These are phyloP conservation scores for Schizaphis graminum DNA, from an alignment of 2,888 invertebrate genomes.

Conservation along the genomic window DNA sequence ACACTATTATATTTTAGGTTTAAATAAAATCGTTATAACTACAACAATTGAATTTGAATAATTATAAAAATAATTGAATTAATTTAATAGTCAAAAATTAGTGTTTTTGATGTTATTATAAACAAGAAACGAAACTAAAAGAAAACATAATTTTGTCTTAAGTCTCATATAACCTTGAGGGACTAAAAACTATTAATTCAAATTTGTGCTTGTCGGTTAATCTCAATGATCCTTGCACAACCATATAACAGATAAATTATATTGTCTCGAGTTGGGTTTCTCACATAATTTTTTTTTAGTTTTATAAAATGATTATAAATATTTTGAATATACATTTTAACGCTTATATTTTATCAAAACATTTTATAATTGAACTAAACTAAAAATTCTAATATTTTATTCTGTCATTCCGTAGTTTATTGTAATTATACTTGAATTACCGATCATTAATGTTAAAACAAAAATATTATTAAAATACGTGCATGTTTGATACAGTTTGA, in stretches of 20 bases:
- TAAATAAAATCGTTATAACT: neutral
- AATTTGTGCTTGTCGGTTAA: neutral
- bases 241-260: neutral
- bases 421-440: neutral
- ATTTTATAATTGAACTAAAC: neutral
- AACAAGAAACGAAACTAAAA: neutral
- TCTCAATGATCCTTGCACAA: neutral
- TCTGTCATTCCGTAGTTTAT: too few relatives aligned
- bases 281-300: neutral
- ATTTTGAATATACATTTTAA: neutral
- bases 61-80: neutral
- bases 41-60: neutral
- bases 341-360: neutral
- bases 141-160: neutral
- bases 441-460: neutral
- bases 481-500: neutral
- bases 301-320: neutral
- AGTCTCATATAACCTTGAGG: neutral
- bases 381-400: neutral
- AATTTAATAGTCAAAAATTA: neutral
- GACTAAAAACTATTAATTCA: slow-evolving; percentile 12
- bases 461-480: neutral
- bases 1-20: neutral
- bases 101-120: neutral
- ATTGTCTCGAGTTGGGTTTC: neutral